Percentiles rank a stretch among this genome's conserved stretches.
These are phyloP conservation scores for Eupeodes latifasciatus DNA, from an alignment of 2,888 invertebrate species.

Conservation along the genomic window DNA sequence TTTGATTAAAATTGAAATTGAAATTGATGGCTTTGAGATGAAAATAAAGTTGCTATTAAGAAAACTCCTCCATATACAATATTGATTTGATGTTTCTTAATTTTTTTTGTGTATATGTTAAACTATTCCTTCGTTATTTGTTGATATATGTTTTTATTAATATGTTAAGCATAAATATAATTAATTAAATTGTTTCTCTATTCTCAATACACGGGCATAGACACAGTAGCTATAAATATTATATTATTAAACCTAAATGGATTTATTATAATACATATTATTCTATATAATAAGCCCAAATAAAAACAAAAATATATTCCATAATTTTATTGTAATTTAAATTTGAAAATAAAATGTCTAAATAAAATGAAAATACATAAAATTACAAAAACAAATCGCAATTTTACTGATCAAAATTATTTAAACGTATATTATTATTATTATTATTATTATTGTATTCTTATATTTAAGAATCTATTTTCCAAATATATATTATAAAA, in stretches of 20 bases:
- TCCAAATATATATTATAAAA: conserved; percentile 36
- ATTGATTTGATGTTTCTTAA: conserved; percentile 7
- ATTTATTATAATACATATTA: conserved; percentile 57
- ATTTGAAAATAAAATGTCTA: conserved; percentile 60
- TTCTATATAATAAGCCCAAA: conserved; percentile 52
- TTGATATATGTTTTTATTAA: conserved; percentile 68
- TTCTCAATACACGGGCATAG: conserved; percentile 55
- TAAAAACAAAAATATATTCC: conserved; percentile 60
- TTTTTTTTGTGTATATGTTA: conserved; percentile 32
- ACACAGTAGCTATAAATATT: conserved; percentile 45
- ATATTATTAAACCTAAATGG: conserved; percentile 30
- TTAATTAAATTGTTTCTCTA: conserved; percentile 49
- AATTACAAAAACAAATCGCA: conserved; percentile 57
- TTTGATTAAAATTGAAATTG: conserved; percentile 31
- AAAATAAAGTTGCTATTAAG: conserved; percentile 64
- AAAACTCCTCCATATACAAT: conserved; percentile 34
- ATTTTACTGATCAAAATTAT: conserved; percentile 62
- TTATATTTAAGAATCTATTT: conserved; percentile 71
- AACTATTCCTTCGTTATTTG: conserved; percentile 59
- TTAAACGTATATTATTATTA: conserved; percentile 27
- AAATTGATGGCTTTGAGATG: conserved; percentile 52
- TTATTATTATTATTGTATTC: conserved; percentile 43
- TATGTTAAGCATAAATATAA: conserved; percentile 59
- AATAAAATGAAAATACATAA: conserved; percentile 23
- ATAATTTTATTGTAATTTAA: conserved; percentile 73